Base-by-base conservation (phyloP, 1,140 invertebrate genomes). In the Plectus sambesii region DNA sequence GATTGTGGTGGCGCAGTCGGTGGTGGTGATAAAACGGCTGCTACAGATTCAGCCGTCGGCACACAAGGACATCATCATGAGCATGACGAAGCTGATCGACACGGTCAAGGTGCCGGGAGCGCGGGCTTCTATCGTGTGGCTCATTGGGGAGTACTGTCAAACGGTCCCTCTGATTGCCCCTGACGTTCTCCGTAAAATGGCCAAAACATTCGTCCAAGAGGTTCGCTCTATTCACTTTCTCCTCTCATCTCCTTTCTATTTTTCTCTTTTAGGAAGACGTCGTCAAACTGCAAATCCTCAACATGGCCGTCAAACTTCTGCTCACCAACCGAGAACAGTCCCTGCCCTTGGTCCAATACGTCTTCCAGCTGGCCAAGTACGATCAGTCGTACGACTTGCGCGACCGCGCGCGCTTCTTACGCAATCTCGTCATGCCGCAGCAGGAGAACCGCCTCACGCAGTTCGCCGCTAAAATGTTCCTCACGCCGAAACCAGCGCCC, bases 301-400 rank as follows among this genome's bases (percentile, higher is more conserved):
- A 94, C 71, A 73, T 98, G 48, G 87, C 90, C 2, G 83, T 90
- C 0, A 97, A 97, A 70, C 74, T 99, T 17, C 90, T 61, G 63
- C 41, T 60, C 3, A 53, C 38, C 5, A 55, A 69, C n/a, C 27
- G 54, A 38, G 33, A 40, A 2, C 57, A 58, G 17, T 53, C 49
- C 20, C 62, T 58, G 30, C 53, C 59, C 22, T 53, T 97, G 30
- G 87, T 87, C 66, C 84, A 87, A 63, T 98, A 99, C 71, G 81
- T 97, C 3, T 84, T 97, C 53, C 88, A 88, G 64, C 74, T 98
- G 60, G 92, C 94, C 0, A 86, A 90, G 61, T 99, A 97, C 69
- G 94, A 99, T 75, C 81, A 83, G 42, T 94, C 89, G 71, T 98
- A 99, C 67, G 93, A 98, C 73, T 90, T 98, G 33, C 75, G 94